phyloP scores from a whole-genome alignment of 64 coral and sea anemone genomes.

The Anthopleura sola region DNA sequence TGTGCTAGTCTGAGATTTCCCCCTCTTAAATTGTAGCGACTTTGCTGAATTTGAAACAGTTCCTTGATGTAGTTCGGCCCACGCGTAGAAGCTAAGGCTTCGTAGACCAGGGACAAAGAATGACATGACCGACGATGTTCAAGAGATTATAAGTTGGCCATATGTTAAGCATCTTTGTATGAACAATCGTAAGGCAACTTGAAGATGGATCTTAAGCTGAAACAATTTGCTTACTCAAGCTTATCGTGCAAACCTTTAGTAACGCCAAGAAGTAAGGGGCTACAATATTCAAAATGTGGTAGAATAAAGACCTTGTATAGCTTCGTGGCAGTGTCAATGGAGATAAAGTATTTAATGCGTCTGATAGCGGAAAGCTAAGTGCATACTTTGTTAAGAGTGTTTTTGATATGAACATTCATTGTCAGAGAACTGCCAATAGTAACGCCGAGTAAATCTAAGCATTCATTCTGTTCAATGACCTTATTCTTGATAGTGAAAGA shows the following conservation, averaged over 20 bases:
- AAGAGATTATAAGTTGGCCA: constrained; percentile 29
- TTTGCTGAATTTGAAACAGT: constrained; percentile 1
- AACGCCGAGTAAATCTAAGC: neutral
- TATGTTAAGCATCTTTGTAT: neutral
- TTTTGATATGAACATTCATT: neutral
- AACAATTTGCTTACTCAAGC: neutral
- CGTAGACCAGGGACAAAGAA: constrained; percentile 25
- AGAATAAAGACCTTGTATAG: constrained; percentile 27
- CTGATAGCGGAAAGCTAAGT: constrained; percentile 17
- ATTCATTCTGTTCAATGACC: neutral
- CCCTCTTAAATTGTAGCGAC: constrained; percentile 40
- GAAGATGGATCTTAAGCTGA: neutral
- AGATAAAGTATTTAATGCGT: constrained; percentile 20
- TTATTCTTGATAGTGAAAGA: neutral
- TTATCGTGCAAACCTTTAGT: neutral
- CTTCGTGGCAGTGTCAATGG: neutral
- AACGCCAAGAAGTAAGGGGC: constrained; percentile 9
- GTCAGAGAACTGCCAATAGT: neutral
- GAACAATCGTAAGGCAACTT: neutral
- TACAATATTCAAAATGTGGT: constrained; percentile 34
- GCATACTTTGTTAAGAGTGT: constrained; percentile 5
- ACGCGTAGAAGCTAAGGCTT: constrained; percentile 37
- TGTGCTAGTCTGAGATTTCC: neutral
- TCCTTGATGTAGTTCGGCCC: constrained; percentile 30
- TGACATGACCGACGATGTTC: constrained; percentile 30